phyloP scores from a whole-genome alignment of 2,113 vertebrate genomes.

The Phyllostomus discolor region DNA sequence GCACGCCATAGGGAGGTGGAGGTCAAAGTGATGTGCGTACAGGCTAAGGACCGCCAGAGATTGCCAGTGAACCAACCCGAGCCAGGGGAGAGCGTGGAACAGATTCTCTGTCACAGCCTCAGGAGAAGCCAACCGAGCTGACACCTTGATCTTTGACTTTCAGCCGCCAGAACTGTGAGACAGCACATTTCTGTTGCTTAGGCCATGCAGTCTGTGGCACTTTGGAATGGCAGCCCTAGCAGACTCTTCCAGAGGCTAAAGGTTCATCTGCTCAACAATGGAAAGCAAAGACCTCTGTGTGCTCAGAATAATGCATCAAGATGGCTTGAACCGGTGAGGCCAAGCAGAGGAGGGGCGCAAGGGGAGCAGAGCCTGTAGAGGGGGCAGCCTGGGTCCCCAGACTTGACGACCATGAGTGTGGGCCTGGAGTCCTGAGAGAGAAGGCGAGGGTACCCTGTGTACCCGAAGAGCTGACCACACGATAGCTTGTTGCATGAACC shows the following conservation, averaged over 20 bases:
- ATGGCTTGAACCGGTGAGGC: background rate
- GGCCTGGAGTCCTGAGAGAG: background rate
- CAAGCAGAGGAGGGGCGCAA: background rate
- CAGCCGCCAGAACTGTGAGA: background rate
- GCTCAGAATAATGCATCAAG: background rate
- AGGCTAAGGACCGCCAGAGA: background rate
- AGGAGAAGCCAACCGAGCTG: background rate
- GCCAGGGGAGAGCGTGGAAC: too few relatives aligned
- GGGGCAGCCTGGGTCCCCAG: background rate
- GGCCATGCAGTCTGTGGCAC: background rate
- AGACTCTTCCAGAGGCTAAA: background rate
- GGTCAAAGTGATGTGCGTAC: background rate
- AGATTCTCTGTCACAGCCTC: background rate
- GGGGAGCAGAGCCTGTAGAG: background rate
- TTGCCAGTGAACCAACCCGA: fast-evolving
- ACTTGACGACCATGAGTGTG: background rate
- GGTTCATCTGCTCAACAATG: background rate
- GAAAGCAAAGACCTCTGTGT: background rate
- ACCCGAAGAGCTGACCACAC: background rate
- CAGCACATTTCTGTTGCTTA: background rate
- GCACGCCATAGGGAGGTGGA: background rate
- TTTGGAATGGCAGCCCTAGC: background rate
- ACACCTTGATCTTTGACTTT: background rate
- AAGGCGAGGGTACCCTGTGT: background rate
- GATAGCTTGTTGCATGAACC: too few relatives aligned